These are phyloP conservation scores for Cryptocheilus praepositus DNA, from an alignment of 2,888 invertebrate species.

Conservation along the genomic window DNA sequence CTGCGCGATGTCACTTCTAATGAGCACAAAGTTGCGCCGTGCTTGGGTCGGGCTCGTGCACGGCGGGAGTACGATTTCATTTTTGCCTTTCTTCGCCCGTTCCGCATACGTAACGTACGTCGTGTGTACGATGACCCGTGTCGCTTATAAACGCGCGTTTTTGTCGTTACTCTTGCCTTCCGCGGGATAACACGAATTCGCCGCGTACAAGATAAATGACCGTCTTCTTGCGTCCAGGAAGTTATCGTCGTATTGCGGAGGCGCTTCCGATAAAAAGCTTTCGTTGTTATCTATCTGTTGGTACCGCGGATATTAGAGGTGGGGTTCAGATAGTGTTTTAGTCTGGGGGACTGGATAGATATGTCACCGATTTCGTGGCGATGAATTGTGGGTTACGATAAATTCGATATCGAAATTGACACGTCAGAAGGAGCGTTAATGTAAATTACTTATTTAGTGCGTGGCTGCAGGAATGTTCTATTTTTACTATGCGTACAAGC, in stretches of 20 bases:
- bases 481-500: too few relatives aligned
- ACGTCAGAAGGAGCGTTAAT: too few relatives aligned
- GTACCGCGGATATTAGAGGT: constrained; percentile 30
- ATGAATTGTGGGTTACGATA: too few relatives aligned
- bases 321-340: constrained; percentile 1
- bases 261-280: constrained; percentile 32
- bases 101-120: constrained; percentile 8
- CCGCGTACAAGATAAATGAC: constrained; percentile 39
- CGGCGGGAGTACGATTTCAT: too few relatives aligned
- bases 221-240: constrained; percentile 32
- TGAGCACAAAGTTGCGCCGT: too few relatives aligned
- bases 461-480: too few relatives aligned
- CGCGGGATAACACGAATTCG: constrained; percentile 33
- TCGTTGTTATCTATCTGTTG: constrained; percentile 33
- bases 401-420: too few relatives aligned
- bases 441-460: too few relatives aligned
- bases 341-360: too few relatives aligned
- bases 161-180: constrained; percentile 14
- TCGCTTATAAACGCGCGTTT: constrained; percentile 11
- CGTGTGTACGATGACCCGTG: background rate
- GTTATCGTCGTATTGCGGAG: constrained; percentile 37
- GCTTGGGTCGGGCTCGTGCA: too few relatives aligned
- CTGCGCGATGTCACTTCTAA: too few relatives aligned
- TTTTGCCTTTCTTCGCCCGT: constrained; percentile 1
- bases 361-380: too few relatives aligned